Base-by-base conservation (phyloP, 2,113 vertebrate genomes). In the Epinephelus cyanopodus region DNA sequence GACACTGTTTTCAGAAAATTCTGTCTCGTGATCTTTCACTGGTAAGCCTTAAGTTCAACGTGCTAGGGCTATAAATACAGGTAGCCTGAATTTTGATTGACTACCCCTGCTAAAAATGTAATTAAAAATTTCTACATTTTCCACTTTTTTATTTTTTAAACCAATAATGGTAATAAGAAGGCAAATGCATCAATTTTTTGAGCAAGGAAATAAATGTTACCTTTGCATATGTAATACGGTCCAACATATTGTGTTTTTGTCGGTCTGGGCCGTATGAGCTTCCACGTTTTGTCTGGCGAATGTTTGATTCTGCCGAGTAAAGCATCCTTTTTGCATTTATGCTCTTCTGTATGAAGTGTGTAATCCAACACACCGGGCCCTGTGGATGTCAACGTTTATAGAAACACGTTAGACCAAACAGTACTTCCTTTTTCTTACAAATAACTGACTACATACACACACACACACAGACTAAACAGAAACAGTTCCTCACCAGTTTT, bases 161-260 rank as follows among this genome's bases (percentile, higher is more conserved):
- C 33, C 42, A 45, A 45, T 12, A 29, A 21, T 9, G 14, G 23
- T 9, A 66, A 53, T n/a, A 52, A 8, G 3, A 21, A 62, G 33
- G 39, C 5, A 27, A 60, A 50, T 10, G 5, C 25, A 15, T 5
- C 8, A 1, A 5, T 47, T 45, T 27, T 47, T 7, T 4, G 8
- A 62, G 17, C 33, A 42, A 33, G 8, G 2, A 47, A n/a, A 45
- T 13, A 68, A 58, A 33, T 27, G 13, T 0, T 93, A 99, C 98
- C 98, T 98, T 99, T 99, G 93, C 98, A 99, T 94, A 99, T 97
- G 95, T 98, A 99, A 95, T 99, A 99, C 0, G 98, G 98, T 65
- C 98, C 98, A 77, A 98, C 96, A 88, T 99, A 99, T 83, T 99
- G 97, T 63, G 97, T 99, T 94, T 98, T 99, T 73, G 96, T 98